Base-by-base conservation (phyloP, 1,140 invertebrate genomes). In the Bombus impatiens region DNA sequence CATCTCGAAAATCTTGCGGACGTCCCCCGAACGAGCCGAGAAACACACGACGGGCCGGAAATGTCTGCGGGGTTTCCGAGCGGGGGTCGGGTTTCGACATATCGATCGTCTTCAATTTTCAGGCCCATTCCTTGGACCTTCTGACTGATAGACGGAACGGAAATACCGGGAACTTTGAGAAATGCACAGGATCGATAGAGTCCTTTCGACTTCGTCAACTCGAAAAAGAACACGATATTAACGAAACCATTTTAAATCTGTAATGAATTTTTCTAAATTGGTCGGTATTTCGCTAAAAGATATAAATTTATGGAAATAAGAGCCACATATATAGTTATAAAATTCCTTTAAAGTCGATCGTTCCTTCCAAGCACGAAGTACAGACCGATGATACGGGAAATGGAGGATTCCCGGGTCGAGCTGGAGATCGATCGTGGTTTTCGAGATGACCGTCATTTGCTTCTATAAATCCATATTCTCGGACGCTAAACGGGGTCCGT, bases 401-500 rank as follows among this genome's bases (percentile, higher is more conserved):
- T 6, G 53, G 75, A 25, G 13, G 37, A 78, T 59, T n/a, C 8
- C 25, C 18, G 37, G 18, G 3, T 35, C 32, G 44, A n/a, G 59
- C 1, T 25, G 9, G 10, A 35, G 57, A 25, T 57, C n/a, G 53
- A 40, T 76, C 32, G 15, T 28, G n/a, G 22, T 42, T 68, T 44
- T 40, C 78, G 28, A 67, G 70, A 84, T 72, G 40, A 44, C 83
- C 40, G 68, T 80, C 77, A 84, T 84, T 80, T 80, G 77, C 83
- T 84, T 84, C 77, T 72, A 84, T 80, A 84, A 84, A 84, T 84
- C 67, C 83, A 80, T 80, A 80, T 72, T 72, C 47, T n/a, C 53
- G 77, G 67, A 80, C 77, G 22, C 53, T 80, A 80, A 84, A 59
- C 40, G 77, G 57, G 1, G 42, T 53, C 35, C 44, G 71, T 13